A percentile compares a stretch with the other conserved stretches of the same genome.
Evolutionary conservation across 2,113 vertebrate genomes (phyloP).

Genomic region (Ploceus nigricollis): DNA sequence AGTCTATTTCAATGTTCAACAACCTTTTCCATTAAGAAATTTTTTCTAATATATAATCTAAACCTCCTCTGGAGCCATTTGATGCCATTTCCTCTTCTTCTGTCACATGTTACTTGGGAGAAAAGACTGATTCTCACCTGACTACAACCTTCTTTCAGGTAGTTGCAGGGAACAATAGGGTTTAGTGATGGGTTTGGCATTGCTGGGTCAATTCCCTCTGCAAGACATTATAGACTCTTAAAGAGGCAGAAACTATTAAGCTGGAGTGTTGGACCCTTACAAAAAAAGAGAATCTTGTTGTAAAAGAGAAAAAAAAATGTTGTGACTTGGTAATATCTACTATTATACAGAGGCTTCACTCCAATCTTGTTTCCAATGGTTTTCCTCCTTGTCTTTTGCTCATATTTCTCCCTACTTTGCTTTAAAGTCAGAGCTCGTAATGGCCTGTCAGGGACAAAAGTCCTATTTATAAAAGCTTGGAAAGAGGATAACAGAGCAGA

Average conservation of each 20-base stretch:
- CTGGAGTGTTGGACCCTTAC: background rate
- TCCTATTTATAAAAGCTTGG: background rate
- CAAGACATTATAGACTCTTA: background rate
- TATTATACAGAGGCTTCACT: background rate
- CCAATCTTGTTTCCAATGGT: background rate
- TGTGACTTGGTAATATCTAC: background rate
- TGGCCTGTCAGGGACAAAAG: background rate
- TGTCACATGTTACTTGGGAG: background rate
- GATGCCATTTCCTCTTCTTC: background rate
- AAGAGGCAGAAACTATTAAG: background rate
- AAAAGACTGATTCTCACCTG: background rate
- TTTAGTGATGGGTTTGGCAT: background rate
- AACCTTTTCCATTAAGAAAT: background rate
- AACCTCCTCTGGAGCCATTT: background rate
- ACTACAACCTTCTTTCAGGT: background rate
- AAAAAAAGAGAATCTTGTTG: background rate
- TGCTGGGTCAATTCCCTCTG: background rate
- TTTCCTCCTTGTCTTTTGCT: background rate
- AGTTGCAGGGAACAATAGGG: background rate
- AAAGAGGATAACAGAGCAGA: constrained; percentile 22
- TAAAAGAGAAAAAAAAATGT: background rate
- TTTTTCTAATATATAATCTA: background rate
- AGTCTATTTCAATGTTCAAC: background rate
- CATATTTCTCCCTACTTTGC: background rate
- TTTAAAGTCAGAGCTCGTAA: background rate